A percentile compares a stretch with the other conserved stretches of the same genome.
Evolutionary conservation across 2,113 vertebrate genomes (phyloP).

Genomic region (Misgurnus anguillicaudatus): DNA sequence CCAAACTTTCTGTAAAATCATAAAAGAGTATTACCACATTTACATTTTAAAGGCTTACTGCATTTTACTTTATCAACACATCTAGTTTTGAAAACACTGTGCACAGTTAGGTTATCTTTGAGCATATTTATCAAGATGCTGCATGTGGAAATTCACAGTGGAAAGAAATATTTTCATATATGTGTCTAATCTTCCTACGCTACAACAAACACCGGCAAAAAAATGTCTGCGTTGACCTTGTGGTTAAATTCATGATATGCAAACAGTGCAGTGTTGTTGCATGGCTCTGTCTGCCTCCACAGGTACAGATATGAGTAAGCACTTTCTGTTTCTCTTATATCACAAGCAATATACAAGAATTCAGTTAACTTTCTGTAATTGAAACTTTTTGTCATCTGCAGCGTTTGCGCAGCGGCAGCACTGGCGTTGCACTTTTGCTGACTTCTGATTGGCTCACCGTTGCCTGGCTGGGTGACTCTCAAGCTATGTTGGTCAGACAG

Average conservation of each 20-base stretch:
- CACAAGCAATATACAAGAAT: neutral
- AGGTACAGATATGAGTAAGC: slow-evolving; percentile 49
- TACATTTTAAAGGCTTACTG: too few species aligned
- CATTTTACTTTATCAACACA: neutral
- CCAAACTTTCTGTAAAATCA: neutral
- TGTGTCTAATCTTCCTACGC: slow-evolving; percentile 14
- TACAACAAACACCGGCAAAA: slow-evolving; percentile 1
- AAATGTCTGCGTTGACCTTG: neutral
- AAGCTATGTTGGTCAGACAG: slow-evolving; percentile 84
- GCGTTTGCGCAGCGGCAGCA: slow-evolving; percentile 90
- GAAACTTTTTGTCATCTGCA: slow-evolving; percentile 27
- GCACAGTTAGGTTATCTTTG: neutral
- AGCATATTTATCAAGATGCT: neutral
- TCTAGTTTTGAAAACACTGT: slow-evolving; percentile 5
- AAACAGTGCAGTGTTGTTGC: neutral
- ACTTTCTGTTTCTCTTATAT: slow-evolving; percentile 8
- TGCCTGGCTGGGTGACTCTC: slow-evolving; percentile 94
- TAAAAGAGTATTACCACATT: too few species aligned
- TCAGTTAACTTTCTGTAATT: neutral
- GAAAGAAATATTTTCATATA: slow-evolving; percentile 25
- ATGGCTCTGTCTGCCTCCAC: neutral
- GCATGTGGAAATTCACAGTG: slow-evolving; percentile 23
- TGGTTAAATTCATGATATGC: slow-evolving; percentile 15
- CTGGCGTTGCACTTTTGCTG: slow-evolving; percentile 83
- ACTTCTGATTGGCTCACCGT: slow-evolving; percentile 77